Evolutionary conservation across 1,140 invertebrate species (phyloP).

Genomic region (Cylas formicarius): DNA sequence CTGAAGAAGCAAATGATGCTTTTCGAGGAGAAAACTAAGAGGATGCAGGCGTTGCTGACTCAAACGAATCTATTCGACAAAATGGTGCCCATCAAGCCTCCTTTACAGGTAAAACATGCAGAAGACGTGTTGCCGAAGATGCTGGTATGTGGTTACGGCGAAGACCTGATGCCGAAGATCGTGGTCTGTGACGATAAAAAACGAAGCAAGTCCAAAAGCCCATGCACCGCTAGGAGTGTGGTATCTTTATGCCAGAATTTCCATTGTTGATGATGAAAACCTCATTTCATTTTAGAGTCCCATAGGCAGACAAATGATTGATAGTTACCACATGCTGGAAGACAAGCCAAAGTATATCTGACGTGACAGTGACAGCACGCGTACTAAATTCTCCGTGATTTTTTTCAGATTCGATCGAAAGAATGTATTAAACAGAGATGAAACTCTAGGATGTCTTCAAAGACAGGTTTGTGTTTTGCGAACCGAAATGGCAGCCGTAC

Average conservation of each 20-base stretch:
- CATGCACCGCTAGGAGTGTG: constrained; percentile 4
- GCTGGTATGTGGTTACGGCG: constrained; percentile 35
- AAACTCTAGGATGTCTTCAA: constrained; percentile 43
- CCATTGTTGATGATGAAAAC: neutral
- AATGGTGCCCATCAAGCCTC: constrained; percentile 17
- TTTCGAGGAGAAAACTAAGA: constrained; percentile 38
- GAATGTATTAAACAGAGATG: constrained; percentile 44
- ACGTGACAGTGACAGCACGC: no score
- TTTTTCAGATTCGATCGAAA: no score
- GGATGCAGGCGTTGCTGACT: constrained; percentile 33
- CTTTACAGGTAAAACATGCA: constrained; percentile 18
- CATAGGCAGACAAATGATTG: constrained; percentile 45
- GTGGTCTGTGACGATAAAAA: constrained; percentile 33
- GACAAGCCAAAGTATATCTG: no score
- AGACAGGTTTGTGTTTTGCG: constrained; percentile 45
- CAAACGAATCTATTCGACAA: constrained; percentile 33
- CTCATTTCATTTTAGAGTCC: constrained; percentile 13
- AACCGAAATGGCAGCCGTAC: constrained; percentile 39
- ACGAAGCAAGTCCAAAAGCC: constrained; percentile 14
- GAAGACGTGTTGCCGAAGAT: constrained; percentile 39
- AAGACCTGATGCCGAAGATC: constrained; percentile 38
- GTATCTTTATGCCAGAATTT: neutral
- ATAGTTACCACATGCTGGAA: constrained; percentile 56
- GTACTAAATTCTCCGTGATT: no score
- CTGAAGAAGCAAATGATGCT: constrained; percentile 36